phyloP scores from a whole-genome alignment of 2,888 invertebrate genomes.

The Scelioninae gen. 2 region DNA sequence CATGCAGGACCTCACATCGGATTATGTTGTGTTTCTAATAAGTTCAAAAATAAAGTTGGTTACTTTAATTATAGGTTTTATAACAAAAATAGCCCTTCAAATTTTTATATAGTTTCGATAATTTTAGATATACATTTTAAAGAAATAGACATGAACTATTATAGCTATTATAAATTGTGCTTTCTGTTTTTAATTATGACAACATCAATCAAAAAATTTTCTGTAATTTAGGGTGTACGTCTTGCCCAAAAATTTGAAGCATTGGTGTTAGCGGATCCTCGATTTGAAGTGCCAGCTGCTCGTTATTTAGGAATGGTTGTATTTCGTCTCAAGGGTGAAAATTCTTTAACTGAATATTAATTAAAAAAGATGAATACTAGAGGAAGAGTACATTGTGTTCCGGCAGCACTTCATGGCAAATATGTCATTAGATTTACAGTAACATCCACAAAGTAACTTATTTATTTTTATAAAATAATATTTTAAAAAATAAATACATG shows the following conservation, averaged over 20 bases:
- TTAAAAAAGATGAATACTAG: slow-evolving; percentile 91
- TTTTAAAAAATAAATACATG: too few relatives aligned
- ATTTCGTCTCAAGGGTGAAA: slow-evolving; percentile 90
- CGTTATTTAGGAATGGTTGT: slow-evolving; percentile 93
- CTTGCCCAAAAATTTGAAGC: slow-evolving; percentile 94
- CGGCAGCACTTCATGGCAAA: slow-evolving; percentile 92
- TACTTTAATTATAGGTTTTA: too few relatives aligned
- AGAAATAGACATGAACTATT: too few relatives aligned
- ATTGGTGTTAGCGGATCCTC: slow-evolving; percentile 85
- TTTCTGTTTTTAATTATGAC: neutral
- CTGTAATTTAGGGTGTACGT: slow-evolving; percentile 83
- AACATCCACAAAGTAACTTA: slow-evolving; percentile 84
- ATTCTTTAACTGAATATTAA: slow-evolving; percentile 90
- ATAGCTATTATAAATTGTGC: neutral
- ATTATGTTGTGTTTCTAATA: too few relatives aligned
- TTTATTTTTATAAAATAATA: slow-evolving; percentile 12
- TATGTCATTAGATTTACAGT: slow-evolving; percentile 96
- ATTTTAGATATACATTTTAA: too few relatives aligned
- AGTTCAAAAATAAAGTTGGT: too few relatives aligned
- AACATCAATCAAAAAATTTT: neutral
- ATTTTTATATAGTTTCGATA: too few relatives aligned
- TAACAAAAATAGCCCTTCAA: too few relatives aligned
- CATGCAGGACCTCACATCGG: too few relatives aligned
- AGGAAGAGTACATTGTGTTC: slow-evolving; percentile 94
- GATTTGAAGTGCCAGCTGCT: slow-evolving; percentile 93